A percentile compares a stretch with the other conserved stretches of the same genome.
phyloP scores from a whole-genome alignment of 2,113 vertebrate genomes.

The Varanus komodoensis region DNA sequence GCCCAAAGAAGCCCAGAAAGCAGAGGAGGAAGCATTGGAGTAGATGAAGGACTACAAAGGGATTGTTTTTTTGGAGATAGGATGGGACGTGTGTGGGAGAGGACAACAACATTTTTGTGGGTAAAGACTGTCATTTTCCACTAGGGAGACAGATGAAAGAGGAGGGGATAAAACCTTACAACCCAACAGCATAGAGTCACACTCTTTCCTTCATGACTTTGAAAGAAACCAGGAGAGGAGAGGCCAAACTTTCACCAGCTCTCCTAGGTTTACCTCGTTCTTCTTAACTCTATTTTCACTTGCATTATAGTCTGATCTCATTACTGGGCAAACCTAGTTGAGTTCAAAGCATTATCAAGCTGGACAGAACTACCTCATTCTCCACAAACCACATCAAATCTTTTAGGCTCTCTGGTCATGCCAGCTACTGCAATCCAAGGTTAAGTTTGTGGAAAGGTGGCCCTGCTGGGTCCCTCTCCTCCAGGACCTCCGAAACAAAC shows the following conservation, averaged over 20 bases:
- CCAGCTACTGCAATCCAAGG: not conserved
- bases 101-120: not conserved
- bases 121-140: not conserved
- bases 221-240: not conserved
- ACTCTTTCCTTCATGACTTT: not conserved
- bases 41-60: not conserved
- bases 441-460: too few relatives aligned
- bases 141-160: not conserved
- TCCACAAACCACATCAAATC: not conserved
- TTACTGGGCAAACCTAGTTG: not conserved
- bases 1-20: not conserved
- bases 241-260: not conserved
- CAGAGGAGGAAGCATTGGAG: not conserved
- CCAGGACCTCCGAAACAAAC: not conserved
- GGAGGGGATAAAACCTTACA: not conserved
- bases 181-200: not conserved
- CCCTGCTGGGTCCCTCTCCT: not conserved
- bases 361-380: not conserved
- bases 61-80: not conserved
- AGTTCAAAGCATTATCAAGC: not conserved
- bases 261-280: not conserved
- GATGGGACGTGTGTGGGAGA: not conserved
- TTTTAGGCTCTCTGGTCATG: not conserved
- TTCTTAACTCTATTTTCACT: not conserved
- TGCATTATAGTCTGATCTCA: not conserved